A percentile compares a stretch with the other conserved stretches of the same genome.
These are phyloP conservation scores for Eudasyphora cyanicolor DNA, from an alignment of 2,888 invertebrate genomes.

Conservation along the genomic window DNA sequence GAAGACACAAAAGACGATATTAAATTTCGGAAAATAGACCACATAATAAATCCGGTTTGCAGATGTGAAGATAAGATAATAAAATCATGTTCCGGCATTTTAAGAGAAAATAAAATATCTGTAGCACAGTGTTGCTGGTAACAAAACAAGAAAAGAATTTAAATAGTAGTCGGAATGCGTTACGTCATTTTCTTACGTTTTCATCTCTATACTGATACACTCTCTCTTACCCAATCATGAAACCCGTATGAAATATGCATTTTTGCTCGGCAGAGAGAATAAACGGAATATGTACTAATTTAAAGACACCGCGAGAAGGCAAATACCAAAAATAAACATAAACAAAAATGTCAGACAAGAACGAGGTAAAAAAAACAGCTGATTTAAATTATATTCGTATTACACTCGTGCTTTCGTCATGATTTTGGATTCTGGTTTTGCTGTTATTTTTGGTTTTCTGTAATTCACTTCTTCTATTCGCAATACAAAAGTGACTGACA, in stretches of 20 bases:
- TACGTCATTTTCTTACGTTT: constrained; percentile 17
- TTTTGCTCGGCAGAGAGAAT: no score
- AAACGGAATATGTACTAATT: no score
- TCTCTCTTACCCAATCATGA: no score
- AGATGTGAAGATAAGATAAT: no score
- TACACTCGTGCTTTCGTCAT: not conserved
- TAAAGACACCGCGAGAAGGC: not conserved
- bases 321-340: constrained; percentile 6
- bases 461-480: not conserved
- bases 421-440: not conserved
- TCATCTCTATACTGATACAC: not conserved
- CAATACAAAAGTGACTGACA: not conserved
- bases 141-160: not conserved
- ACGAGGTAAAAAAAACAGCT: constrained; percentile 15
- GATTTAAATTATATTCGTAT: not conserved
- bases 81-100: no score
- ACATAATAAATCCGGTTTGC: no score
- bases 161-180: not conserved
- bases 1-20: no score
- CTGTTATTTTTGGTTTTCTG: not conserved
- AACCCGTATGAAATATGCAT: no score
- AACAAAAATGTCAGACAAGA: not conserved
- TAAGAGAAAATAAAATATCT: not conserved
- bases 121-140: not conserved
- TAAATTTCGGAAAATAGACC: no score